These are phyloP conservation scores for Nephrotoma flavescens DNA, from an alignment of 2,888 invertebrate species.

Conservation along the genomic window DNA sequence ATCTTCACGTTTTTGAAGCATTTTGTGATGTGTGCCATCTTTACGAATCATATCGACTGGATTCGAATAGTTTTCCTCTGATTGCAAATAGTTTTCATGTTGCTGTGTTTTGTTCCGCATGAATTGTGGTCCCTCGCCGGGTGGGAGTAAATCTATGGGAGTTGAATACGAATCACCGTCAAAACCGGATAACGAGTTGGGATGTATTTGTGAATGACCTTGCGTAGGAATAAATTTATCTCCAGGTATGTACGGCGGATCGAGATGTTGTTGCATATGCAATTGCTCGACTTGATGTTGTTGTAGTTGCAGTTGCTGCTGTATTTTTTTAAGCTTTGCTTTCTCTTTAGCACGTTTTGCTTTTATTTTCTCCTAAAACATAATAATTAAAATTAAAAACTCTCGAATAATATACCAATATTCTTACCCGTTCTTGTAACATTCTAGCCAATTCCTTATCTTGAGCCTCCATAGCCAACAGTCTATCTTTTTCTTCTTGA, in stretches of 20 bases:
- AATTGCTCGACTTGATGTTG: slow-evolving; percentile 23
- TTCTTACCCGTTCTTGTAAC: slow-evolving; percentile 45
- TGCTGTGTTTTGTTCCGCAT: slow-evolving; percentile 11
- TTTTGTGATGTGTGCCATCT: background rate
- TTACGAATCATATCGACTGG: slow-evolving; percentile 34
- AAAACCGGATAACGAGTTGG: background rate
- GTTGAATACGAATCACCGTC: slow-evolving; percentile 13
- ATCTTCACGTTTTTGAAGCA: slow-evolving; percentile 19
- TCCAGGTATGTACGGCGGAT: slow-evolving; percentile 15
- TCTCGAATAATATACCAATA: background rate
- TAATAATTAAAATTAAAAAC: background rate
- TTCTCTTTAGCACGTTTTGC: slow-evolving; percentile 53
- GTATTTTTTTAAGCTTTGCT: slow-evolving; percentile 46
- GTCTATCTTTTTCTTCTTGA: slow-evolving; percentile 41
- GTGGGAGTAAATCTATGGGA: slow-evolving; percentile 10
- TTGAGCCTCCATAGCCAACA: slow-evolving; percentile 63
- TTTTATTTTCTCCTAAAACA: slow-evolving; percentile 47
- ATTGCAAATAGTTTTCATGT: background rate
- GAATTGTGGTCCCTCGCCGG: slow-evolving; percentile 6
- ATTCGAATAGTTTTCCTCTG: slow-evolving; percentile 34
- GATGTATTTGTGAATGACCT: slow-evolving; percentile 22
- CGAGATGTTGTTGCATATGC: slow-evolving; percentile 25
- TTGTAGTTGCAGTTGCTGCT: slow-evolving; percentile 23
- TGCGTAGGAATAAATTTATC: slow-evolving; percentile 19
- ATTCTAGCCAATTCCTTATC: slow-evolving; percentile 63